These are phyloP conservation scores for Todiramphus saurophagus DNA, from an alignment of 2,113 vertebrate genomes.

Conservation along the genomic window DNA sequence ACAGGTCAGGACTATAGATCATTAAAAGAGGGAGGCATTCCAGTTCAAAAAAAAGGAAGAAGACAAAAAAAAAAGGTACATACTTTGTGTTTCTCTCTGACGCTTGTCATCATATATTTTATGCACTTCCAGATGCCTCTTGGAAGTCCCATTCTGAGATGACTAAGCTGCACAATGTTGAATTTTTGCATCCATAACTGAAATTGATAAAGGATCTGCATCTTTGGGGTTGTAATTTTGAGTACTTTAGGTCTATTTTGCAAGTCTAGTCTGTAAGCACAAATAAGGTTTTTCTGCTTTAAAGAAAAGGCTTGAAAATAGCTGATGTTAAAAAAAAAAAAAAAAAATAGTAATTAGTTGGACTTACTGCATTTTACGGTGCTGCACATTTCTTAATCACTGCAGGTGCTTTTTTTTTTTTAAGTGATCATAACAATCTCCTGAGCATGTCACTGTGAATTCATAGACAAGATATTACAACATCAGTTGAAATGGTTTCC, in stretches of 20 bases:
- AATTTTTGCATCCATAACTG: neutral
- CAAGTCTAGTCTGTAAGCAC: neutral
- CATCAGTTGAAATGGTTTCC: conserved; percentile 39
- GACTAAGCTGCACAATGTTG: neutral
- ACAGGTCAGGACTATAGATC: neutral
- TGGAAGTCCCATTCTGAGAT: neutral
- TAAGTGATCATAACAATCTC: neutral
- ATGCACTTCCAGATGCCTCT: neutral
- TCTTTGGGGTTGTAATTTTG: neutral
- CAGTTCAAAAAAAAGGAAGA: neutral
- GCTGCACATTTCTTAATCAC: neutral
- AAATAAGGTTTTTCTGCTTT: neutral
- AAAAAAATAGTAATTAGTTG: neutral
- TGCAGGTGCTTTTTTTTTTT: neutral
- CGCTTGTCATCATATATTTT: neutral
- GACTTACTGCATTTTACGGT: neutral
- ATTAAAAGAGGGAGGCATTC: neutral
- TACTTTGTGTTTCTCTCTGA: neutral
- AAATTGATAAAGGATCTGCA: neutral
- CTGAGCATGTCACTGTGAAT: conserved; percentile 25
- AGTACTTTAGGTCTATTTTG: neutral
- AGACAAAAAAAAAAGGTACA: neutral
- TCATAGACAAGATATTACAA: neutral
- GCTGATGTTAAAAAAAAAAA: neutral
- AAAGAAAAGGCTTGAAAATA: neutral